Conservation (phyloP, 2,888 invertebrate species). For the Allygus modestus region DNA sequence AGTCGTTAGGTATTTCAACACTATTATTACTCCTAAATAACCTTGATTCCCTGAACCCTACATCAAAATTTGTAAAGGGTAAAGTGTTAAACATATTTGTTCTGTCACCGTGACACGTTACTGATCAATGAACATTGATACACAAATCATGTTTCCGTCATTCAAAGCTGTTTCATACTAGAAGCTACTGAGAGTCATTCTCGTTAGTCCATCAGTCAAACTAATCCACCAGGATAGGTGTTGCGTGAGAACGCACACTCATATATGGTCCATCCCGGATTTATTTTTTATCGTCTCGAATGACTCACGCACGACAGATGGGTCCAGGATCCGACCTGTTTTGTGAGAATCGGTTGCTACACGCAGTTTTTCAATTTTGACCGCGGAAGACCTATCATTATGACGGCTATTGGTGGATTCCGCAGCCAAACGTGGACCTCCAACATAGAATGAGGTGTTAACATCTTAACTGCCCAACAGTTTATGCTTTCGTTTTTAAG, state of each 20-base stretch:
- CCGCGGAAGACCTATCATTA: conserved; percentile 33
- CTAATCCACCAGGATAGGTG: background rate
- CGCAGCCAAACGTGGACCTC: conserved; percentile 26
- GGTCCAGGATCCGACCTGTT: background rate
- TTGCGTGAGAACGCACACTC: background rate
- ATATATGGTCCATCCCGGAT: background rate
- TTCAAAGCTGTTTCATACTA: background rate
- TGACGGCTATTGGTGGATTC: conserved; percentile 14
- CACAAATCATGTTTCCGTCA: too few relatives aligned
- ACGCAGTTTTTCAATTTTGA: conserved; percentile 39
- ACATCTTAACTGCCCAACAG: background rate
- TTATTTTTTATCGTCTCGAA: background rate
- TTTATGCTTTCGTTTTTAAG: background rate
- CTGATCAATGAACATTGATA: too few relatives aligned
- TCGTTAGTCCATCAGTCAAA: background rate
- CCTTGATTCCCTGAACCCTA: too few relatives aligned
- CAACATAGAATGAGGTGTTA: conserved; percentile 26
- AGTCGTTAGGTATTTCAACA: too few relatives aligned
- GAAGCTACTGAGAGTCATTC: too few relatives aligned
- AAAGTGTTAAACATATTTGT: too few relatives aligned
- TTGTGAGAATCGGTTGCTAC: conserved; percentile 8
- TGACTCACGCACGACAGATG: background rate
- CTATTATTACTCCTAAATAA: too few relatives aligned
- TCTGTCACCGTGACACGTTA: too few relatives aligned
- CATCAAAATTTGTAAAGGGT: too few relatives aligned